Evolutionary conservation across 2,797 vertebrate species (phyloP).

Genomic region (Pangasius krempfi): DNA sequence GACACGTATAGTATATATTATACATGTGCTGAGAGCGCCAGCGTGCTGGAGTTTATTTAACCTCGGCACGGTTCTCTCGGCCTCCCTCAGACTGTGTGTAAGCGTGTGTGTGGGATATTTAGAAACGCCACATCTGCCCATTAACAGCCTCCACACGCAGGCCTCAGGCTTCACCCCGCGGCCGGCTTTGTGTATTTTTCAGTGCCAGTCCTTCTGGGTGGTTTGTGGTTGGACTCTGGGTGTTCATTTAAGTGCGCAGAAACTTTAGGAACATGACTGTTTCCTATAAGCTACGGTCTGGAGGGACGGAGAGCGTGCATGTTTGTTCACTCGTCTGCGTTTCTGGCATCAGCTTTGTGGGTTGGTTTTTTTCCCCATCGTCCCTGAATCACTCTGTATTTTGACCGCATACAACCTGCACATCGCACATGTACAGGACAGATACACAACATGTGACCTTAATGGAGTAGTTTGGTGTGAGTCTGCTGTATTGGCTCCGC

Average conservation of each 20-base stretch:
- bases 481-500: neutral
- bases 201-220: slow-evolving; percentile 54
- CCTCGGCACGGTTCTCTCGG: slow-evolving; percentile 3
- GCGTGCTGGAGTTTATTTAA: slow-evolving; percentile 46
- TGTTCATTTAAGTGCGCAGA: slow-evolving; percentile 47
- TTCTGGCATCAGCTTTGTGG: neutral
- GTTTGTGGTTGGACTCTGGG: slow-evolving; percentile 50
- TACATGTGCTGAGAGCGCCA: neutral
- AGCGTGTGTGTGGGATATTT: slow-evolving; percentile 48
- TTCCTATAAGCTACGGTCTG: slow-evolving; percentile 1
- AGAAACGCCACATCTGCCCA: slow-evolving; percentile 50
- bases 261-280: neutral
- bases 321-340: neutral
- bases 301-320: neutral
- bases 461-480: neutral
- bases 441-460: neutral
- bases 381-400: neutral
- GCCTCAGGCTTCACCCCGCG: slow-evolving; percentile 32
- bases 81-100: slow-evolving; percentile 15
- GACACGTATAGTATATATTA: slow-evolving; percentile 1
- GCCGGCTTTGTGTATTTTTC: slow-evolving; percentile 11
- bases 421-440: neutral
- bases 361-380: neutral
- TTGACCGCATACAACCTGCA: neutral
- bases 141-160: slow-evolving; percentile 43